Evolutionary conservation across 2,113 vertebrate genomes (phyloP), one percentile per base, ranked within the genome.

Genomic region (Amblyopsis rosae): DNA sequence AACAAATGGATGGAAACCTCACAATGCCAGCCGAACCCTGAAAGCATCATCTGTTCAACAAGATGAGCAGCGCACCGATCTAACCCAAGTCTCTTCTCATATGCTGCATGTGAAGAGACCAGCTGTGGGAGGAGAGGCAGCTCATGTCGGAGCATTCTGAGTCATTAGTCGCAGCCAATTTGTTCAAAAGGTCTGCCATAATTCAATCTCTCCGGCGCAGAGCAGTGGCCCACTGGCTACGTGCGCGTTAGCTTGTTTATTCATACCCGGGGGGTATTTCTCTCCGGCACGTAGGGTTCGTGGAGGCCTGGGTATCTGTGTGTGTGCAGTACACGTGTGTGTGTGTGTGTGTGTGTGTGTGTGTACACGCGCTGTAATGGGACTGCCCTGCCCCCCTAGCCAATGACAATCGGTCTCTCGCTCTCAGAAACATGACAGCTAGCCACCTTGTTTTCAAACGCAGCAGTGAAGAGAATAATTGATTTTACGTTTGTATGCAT

Each of bases 161-260:
- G 92, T 93, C 91, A 93, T 85, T 90, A 85, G 72, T 91, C 87
- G 87, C 84, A 91, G 80, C 81, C 90, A 92, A 94, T 94, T 93
- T 93, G 91, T 91, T 91, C 86, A 87, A 93, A 90, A 93, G 90
- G 93, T 90, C 93, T 89, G 86, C 91, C 84, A 90, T 92, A 92
- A 89, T 86, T 89, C 87, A 87, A 77, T 82, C 82, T 82, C 73
- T 75, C 65, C 67, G 68, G 73, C 78, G 70, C 65, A 70, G 61
- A 61, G 69, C 71, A 70, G 66, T 56, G 59, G 76, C 50, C 75
- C 68, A 76, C 61, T 76, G 83, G 85, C 83, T 50, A 76, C 72
- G 65, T 51, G 1, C 0, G 61, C 63, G 13, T 74, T 57, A 49
- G 75, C 62, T 86, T 87, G 86, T 87, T 88, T 87, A 80, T 85